Conservation (phyloP, 2,113 vertebrate species). For the Hassar affinis region DNA sequence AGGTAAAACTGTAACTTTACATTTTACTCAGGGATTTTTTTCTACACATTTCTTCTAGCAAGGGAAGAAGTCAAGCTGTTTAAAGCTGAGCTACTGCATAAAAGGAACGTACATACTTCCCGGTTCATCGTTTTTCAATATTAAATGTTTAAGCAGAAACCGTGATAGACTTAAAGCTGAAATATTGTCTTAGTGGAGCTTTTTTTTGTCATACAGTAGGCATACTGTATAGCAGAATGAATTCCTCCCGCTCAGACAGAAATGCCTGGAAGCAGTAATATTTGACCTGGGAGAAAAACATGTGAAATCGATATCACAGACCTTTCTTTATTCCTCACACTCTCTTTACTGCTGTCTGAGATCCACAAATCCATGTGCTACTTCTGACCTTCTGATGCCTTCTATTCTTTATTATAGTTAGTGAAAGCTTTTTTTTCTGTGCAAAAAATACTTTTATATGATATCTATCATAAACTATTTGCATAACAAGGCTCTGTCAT, state of each 20-base stretch:
- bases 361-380: background rate
- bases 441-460: background rate
- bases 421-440: background rate
- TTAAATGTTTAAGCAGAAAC: background rate
- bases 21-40: background rate
- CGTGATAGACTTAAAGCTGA: background rate
- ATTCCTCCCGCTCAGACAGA: background rate
- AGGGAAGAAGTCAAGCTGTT: background rate
- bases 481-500: background rate
- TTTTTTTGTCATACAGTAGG: background rate
- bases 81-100: background rate
- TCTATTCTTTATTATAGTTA: constrained; percentile 6
- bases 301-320: background rate
- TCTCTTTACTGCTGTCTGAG: background rate
- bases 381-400: constrained; percentile 4
- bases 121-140: background rate
- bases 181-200: background rate
- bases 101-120: background rate
- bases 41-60: background rate
- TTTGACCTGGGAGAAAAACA: background rate
- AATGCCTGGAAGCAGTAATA: background rate
- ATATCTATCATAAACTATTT: too few species aligned
- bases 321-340: background rate
- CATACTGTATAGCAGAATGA: background rate
- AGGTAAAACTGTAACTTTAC: background rate